Base-by-base conservation (phyloP, 1,140 invertebrate species). In the Drosophila oshimai region DNA sequence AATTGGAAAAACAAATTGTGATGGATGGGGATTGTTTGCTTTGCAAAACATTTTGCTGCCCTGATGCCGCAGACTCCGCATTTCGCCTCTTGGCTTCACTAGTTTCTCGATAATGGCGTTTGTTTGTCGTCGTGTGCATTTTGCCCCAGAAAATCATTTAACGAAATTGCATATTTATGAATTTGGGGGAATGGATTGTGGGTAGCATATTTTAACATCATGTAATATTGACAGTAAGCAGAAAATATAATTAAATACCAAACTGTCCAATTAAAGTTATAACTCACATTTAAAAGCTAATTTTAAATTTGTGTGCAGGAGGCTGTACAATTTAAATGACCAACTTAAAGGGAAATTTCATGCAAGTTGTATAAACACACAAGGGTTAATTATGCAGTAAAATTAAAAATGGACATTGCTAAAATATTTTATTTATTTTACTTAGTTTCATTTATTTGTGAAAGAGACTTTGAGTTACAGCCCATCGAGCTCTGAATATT, bases 11-110 rank as follows among this genome's bases (percentile, higher is more conserved):
- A 55, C 61, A 65, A 74, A 84, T 86, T 87, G 75, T 86, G 80
- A 86, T 86, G 72, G 80, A 86, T 86, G 80, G 65, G 54, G 22
- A 73, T 80, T 86, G 75, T 87, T 84, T 84, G 79, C 71, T 65
- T 67, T 74, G 39, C 49, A 55, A 79, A 84, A 74, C 79, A 86
- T 79, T 79, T 79, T 61, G 50, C 51, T 55, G 49, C 44, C 39
- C 74, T 57, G 67, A 78, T 72, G 34, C 67, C 44, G 20, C 7
- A 20, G 12, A 29, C 33, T 10, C 31, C 34, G 4, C 33, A 18
- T 17, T 31, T n/a, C 10, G 15, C 10, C 28, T 13, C 28, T 20
- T 22, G 28, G 15, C 34, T 15, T 33, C 10, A 31, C 20, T 42
- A 18, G 29, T 34, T 36, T 15, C 36, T 49, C 58, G 62, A 65